A percentile compares a stretch with the other conserved stretches of the same genome.
phyloP scores from a whole-genome alignment of 2,797 vertebrate species.

The Perodicticus potto region DNA sequence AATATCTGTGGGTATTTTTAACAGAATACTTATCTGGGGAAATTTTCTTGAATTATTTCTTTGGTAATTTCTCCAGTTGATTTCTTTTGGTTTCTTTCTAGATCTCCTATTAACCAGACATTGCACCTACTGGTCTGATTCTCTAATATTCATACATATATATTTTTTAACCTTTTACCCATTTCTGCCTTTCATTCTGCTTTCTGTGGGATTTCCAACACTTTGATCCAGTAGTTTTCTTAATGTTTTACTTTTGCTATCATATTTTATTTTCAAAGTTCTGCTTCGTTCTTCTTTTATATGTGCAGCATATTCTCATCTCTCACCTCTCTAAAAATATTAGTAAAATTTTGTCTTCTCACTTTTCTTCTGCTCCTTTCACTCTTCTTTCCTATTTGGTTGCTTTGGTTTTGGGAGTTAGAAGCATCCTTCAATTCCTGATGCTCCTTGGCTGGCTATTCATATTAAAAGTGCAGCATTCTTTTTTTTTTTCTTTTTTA shows the following conservation, averaged over 20 bases:
- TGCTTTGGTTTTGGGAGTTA: neutral
- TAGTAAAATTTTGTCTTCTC: neutral
- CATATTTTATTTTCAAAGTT: constrained; percentile 49
- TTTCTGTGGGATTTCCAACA: constrained; percentile 33
- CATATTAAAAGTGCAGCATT: neutral
- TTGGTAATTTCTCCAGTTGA: neutral
- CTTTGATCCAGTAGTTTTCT: neutral
- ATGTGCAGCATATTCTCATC: neutral
- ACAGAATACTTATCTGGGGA: neutral
- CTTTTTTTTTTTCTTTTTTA: no score
- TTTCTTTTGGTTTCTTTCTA: neutral
- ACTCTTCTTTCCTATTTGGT: neutral
- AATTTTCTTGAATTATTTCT: constrained; percentile 23
- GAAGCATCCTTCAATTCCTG: neutral
- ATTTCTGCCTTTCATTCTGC: neutral
- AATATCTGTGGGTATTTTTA: neutral
- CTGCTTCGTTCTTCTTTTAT: constrained; percentile 16
- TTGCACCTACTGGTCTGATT: neutral
- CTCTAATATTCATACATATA: neutral
- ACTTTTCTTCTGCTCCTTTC: neutral
- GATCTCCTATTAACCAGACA: neutral
- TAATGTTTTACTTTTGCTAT: constrained; percentile 34
- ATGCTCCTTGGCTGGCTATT: neutral
- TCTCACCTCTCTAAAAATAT: constrained; percentile 51
- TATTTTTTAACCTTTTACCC: neutral